Percentiles rank a stretch among this genome's conserved stretches.
Conservation (phyloP, 2,113 vertebrate genomes). For the Serinus canaria region DNA sequence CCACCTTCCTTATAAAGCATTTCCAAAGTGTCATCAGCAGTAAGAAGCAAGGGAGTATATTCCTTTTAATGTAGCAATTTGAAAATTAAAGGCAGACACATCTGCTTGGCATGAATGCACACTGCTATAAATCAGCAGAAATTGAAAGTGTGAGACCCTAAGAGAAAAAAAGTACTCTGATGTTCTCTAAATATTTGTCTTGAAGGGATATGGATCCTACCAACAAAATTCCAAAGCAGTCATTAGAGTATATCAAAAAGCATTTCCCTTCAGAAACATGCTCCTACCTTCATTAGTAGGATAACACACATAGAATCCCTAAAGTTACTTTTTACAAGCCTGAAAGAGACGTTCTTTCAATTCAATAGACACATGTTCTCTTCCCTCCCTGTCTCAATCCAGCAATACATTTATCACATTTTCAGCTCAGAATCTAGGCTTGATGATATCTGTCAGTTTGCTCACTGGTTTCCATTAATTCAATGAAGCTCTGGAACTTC, state of each 20-base stretch:
- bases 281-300: background rate
- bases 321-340: background rate
- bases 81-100: background rate
- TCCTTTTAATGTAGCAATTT: background rate
- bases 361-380: background rate
- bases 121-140: background rate
- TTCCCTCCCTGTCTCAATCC: background rate
- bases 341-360: background rate
- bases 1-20: background rate
- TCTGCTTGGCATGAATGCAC: background rate
- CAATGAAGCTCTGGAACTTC: background rate
- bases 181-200: background rate
- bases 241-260: background rate
- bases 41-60: background rate
- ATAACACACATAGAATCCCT: background rate
- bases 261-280: background rate
- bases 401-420: background rate
- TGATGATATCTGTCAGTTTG: background rate
- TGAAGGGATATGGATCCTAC: background rate
- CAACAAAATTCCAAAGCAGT: background rate
- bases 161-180: background rate
- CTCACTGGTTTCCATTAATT: background rate
- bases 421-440: background rate
- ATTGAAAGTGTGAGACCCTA: background rate
- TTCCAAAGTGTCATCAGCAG: background rate